phyloP scores from a whole-genome alignment of 2,797 vertebrate species.

The Cottoperca gobio region DNA sequence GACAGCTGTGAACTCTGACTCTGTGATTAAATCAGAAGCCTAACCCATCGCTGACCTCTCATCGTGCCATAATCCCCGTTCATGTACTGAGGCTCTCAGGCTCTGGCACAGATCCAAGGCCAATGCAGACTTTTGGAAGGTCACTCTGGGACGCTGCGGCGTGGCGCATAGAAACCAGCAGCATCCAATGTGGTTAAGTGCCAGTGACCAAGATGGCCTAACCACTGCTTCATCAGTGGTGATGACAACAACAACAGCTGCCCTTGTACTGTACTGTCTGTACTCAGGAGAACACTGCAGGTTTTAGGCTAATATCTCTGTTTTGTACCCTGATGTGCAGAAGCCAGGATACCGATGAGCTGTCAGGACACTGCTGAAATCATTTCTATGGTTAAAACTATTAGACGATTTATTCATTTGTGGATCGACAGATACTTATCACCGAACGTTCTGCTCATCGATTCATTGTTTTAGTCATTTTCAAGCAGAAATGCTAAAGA shows the following conservation, averaged over 20 bases:
- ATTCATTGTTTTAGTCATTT: background rate
- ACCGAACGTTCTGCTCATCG: background rate
- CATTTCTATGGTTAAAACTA: too few species aligned
- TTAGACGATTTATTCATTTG: background rate
- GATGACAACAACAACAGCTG: slow-evolving; percentile 34
- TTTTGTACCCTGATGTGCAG: background rate
- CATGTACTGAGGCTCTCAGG: slow-evolving; percentile 18
- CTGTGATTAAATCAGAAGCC: slow-evolving; percentile 40
- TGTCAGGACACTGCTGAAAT: background rate
- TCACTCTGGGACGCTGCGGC: slow-evolving; percentile 55
- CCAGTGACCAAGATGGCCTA: slow-evolving; percentile 54
- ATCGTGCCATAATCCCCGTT: slow-evolving; percentile 39
- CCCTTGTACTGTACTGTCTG: background rate
- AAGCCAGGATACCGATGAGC: background rate
- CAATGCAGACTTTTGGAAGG: slow-evolving; percentile 57
- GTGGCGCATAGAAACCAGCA: slow-evolving; percentile 40
- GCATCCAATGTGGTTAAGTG: slow-evolving; percentile 36
- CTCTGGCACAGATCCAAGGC: slow-evolving; percentile 38
- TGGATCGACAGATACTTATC: background rate
- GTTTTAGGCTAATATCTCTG: background rate
- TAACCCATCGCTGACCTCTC: slow-evolving; percentile 32
- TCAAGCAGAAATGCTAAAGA: background rate
- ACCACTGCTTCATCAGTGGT: slow-evolving; percentile 5
- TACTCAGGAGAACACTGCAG: background rate
- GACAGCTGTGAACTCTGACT: slow-evolving; percentile 57